Evolutionary conservation across 1,140 invertebrate species (phyloP).

Genomic region (Diabrotica undecimpunctata): DNA sequence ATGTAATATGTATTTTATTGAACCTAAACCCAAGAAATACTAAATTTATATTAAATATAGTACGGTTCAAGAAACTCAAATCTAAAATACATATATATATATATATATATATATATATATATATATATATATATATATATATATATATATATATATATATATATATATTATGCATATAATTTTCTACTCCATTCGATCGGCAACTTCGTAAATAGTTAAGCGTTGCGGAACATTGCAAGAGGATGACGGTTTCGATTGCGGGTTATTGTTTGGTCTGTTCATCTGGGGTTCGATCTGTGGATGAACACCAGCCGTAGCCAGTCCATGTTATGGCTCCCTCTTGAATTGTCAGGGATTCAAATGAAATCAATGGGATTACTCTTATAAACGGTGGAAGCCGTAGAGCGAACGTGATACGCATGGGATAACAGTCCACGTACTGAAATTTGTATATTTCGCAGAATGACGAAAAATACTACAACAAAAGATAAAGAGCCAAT

Average conservation of each 20-base stretch:
- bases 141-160: too few relatives aligned
- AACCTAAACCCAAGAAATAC: too few relatives aligned
- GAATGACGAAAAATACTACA: too few relatives aligned
- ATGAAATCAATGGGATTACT: constrained; percentile 2
- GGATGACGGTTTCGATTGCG: not conserved
- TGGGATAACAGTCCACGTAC: not conserved
- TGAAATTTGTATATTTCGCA: not conserved
- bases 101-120: too few relatives aligned
- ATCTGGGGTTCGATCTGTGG: constrained; percentile 1
- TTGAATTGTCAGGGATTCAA: constrained; percentile 2
- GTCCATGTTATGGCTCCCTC: not conserved
- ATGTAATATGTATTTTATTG: too few relatives aligned
- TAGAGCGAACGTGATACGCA: constrained; percentile 1
- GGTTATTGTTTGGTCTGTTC: constrained; percentile 1
- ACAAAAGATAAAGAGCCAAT: too few relatives aligned
- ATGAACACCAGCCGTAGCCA: constrained; percentile 1
- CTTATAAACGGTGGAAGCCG: not conserved
- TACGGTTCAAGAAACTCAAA: too few relatives aligned
- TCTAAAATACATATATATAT: too few relatives aligned
- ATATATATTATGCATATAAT: too few relatives aligned
- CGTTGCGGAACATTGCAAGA: not conserved
- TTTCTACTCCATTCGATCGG: too few relatives aligned
- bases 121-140: too few relatives aligned
- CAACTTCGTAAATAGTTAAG: not conserved
- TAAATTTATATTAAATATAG: too few relatives aligned